Base-by-base conservation (phyloP, 37 sponge, comb jelly and placozoan species). In the Beroe forskalii region DNA sequence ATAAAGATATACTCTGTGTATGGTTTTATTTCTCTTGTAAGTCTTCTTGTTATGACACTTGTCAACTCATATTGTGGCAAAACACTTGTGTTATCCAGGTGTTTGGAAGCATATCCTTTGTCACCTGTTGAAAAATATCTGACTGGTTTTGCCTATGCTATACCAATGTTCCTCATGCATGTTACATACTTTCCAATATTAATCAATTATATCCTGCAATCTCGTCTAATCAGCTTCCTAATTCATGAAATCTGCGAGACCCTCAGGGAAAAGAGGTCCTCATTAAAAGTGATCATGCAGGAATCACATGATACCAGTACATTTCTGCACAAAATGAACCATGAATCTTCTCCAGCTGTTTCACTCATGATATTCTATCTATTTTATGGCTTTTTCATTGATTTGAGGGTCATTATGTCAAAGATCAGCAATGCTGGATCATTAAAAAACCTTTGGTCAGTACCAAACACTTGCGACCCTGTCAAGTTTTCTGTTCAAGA, bases 81-180 rank as follows among this genome's bases (percentile, higher is more conserved):
- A 43, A 80, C 86, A 4, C 42, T 80, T 23, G 86, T 80, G 31
- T 37, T 80, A 20, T 40, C 86, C 14, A 44, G 55, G 27, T 80
- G 86, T n/a, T 20, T 80, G 55, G 55, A 80, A 44, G 22, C 44
- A 25, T 80, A 80, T 25, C 44, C 44, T 6, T 38, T 80, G 20
- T 30, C 44, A 1, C 23, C 86, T 6, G 27, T 23, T 28, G 30
- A 80, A 25, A 80, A 80, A 43, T 80, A 80, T 27, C 35, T 80
- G 20, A 80, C 55, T 20, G 86, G 86, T 12, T 14, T 80, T 44
- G 86, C 38, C 4, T 80, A 80, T 80, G 86, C 86, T 1, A 80
- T 80, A 12, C 86, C 86, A 12, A 80, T 80, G 86, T 80, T 80
- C 27, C 86, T 80, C 37, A 80, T 80, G 86, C 86, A 80, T 44